These are phyloP conservation scores for Tetranychus piercei DNA, from an alignment of 2,888 invertebrate species.

Conservation along the genomic window DNA sequence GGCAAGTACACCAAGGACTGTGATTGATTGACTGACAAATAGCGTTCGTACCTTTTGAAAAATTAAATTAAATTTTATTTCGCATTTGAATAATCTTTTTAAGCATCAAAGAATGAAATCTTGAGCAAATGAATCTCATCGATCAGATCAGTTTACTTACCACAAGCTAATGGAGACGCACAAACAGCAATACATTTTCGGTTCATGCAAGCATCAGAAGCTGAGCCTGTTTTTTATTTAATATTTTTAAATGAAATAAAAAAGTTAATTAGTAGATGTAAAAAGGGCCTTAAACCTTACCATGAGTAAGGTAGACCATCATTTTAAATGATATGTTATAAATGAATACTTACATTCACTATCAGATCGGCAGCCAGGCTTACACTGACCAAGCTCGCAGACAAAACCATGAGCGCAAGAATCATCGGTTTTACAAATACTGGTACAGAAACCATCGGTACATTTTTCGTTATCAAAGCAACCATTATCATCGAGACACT, in stretches of 20 bases:
- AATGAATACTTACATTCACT: constrained; percentile 42
- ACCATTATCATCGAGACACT: constrained; percentile 43
- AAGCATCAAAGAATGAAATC: no score
- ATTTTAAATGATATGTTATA: constrained; percentile 36
- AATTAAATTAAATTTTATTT: no score
- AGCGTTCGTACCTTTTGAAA: constrained; percentile 34
- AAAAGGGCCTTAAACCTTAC: no score
- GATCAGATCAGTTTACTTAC: constrained; percentile 30
- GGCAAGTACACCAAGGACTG: constrained; percentile 64
- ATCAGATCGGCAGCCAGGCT: constrained; percentile 49
- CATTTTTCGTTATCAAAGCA: constrained; percentile 70
- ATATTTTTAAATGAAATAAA: no score
- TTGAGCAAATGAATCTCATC: no score
- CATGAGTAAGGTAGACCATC: no score
- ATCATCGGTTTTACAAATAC: constrained; percentile 69
- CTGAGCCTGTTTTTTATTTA: constrained; percentile 47
- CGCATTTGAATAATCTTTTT: no score
- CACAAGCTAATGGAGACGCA: constrained; percentile 57
- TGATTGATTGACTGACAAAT: constrained; percentile 57
- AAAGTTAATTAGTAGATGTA: no score
- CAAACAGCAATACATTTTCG: constrained; percentile 70
- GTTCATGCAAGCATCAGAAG: constrained; percentile 54
- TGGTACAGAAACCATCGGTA: constrained; percentile 71
- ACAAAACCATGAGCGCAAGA: constrained; percentile 41
- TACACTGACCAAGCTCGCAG: constrained; percentile 29